Percentiles rank a stretch among this genome's conserved stretches.
phyloP scores from a whole-genome alignment of 2,797 vertebrate genomes.

The Numenius phaeopus region DNA sequence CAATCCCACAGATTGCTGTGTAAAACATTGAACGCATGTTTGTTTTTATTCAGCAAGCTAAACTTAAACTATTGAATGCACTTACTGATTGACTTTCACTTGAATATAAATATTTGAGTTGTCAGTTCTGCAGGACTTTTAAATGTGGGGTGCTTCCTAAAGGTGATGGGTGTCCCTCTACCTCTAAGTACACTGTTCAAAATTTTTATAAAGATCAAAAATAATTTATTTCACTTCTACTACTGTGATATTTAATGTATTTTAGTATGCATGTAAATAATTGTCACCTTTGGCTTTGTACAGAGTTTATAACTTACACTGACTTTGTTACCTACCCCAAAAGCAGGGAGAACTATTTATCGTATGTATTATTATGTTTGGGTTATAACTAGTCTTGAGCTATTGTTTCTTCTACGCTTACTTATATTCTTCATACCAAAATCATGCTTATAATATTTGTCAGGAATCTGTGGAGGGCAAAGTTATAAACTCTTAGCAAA shows the following conservation, averaged over 20 bases:
- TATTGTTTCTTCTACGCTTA: neutral
- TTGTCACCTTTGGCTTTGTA: neutral
- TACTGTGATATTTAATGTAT: neutral
- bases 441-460: neutral
- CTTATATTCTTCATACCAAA: neutral
- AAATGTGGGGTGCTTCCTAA: neutral
- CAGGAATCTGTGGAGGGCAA: neutral
- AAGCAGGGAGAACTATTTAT: neutral
- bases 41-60: neutral
- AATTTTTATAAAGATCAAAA: neutral
- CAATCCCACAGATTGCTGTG: neutral
- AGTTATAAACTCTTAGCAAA: conserved; percentile 25
- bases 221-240: neutral
- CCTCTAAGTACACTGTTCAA: neutral
- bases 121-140: neutral
- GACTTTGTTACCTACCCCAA: accelerated
- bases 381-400: neutral
- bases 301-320: neutral
- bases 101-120: neutral
- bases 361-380: neutral
- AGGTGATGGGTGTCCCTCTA: neutral
- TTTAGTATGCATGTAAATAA: neutral
- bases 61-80: neutral
- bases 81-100: neutral
- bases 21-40: neutral